Conservation (phyloP, 2,888 invertebrate species). For the Uloborus plumipes region DNA sequence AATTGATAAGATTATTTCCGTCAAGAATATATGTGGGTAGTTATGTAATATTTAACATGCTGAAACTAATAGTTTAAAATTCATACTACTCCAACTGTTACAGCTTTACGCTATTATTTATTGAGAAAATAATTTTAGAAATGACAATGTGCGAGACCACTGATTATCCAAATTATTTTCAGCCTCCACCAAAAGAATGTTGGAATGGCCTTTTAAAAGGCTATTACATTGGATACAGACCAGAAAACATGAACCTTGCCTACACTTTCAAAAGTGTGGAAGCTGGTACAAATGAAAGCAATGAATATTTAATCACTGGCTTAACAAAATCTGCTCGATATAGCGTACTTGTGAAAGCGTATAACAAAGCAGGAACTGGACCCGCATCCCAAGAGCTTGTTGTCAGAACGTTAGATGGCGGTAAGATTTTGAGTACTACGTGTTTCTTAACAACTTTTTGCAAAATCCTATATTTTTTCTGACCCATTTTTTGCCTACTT, state of each 20-base stretch:
- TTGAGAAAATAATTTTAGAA: background rate
- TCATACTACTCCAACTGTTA: too few species aligned
- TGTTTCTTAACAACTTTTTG: too few species aligned
- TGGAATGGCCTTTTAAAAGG: constrained; percentile 67
- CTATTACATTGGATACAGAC: constrained; percentile 66
- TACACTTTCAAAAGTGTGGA: constrained; percentile 66
- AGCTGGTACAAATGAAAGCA: constrained; percentile 50
- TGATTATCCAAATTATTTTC: background rate
- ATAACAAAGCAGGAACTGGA: constrained; percentile 67
- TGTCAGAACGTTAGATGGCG: constrained; percentile 66
- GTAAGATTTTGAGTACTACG: constrained; percentile 13
- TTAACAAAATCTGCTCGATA: constrained; percentile 66
- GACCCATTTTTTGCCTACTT: too few species aligned
- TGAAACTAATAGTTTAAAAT: too few species aligned
- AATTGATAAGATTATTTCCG: too few species aligned
- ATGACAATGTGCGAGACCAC: background rate
- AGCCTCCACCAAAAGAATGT: constrained; percentile 66
- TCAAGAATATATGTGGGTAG: too few species aligned
- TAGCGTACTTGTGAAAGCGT: constrained; percentile 66
- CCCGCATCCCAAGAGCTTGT: constrained; percentile 66
- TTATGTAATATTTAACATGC: too few species aligned
- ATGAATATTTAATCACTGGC: constrained; percentile 65
- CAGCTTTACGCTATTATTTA: background rate
- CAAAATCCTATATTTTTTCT: too few species aligned
- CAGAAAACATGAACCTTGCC: constrained; percentile 57